Conservation (phyloP, 2,113 vertebrate genomes). For the Calonectris borealis region DNA sequence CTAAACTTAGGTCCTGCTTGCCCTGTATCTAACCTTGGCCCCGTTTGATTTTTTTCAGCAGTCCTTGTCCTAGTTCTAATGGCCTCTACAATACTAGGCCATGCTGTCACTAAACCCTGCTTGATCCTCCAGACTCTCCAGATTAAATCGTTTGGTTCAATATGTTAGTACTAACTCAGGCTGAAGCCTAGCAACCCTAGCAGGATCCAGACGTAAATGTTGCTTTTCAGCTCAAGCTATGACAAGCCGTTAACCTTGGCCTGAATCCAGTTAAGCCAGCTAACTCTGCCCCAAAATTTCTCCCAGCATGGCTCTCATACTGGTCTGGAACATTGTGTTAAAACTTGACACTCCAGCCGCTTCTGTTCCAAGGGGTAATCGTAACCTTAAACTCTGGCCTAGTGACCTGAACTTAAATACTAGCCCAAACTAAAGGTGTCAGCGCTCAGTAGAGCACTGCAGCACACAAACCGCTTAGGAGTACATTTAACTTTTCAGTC, state of each 20-base stretch:
- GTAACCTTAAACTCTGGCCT: neutral
- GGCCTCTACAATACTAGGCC: neutral
- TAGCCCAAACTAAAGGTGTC: neutral
- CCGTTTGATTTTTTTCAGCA: neutral
- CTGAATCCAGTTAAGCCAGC: neutral
- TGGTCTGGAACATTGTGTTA: neutral
- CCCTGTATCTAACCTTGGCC: neutral
- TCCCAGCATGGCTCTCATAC: neutral
- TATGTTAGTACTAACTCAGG: neutral
- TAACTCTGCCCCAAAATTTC: neutral
- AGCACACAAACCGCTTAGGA: neutral
- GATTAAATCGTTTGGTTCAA: neutral
- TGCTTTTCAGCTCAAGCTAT: neutral
- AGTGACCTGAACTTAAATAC: neutral
- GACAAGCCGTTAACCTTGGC: neutral
- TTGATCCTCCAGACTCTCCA: neutral
- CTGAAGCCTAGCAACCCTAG: neutral
- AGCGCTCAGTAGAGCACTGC: neutral
- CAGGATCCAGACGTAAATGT: neutral
- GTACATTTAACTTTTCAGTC: neutral
- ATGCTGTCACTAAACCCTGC: neutral
- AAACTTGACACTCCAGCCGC: neutral
- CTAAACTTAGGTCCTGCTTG: neutral
- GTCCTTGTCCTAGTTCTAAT: neutral
- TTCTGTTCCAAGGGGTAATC: neutral